Base-by-base conservation (phyloP, 2,113 vertebrate species). In the Narcine bancroftii region DNA sequence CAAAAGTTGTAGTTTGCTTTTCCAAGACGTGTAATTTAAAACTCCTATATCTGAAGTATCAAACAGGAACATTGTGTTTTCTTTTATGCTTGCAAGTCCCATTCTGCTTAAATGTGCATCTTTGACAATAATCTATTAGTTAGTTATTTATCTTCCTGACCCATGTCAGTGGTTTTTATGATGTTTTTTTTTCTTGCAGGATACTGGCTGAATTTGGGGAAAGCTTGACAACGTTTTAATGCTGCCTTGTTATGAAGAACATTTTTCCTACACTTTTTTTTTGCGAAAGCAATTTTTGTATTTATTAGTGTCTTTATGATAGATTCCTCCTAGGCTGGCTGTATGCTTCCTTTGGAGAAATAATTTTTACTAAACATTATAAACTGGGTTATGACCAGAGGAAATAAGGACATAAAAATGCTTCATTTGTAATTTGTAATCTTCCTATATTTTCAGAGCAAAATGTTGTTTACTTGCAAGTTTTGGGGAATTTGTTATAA, bases 191-290 rank as follows among this genome's bases (percentile, higher is more conserved):
- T 69, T 95, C 21, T 93, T 93, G 26, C 42, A 96, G 95, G 94
- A 65, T 94, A 94, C 92, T 93, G 93, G 92, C 36, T 75, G 93
- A 36, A 0, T 53, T 39, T 19, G 93, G 93, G 94, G 95, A 93
- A 93, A 94, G 93, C 81, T 85, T 93, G 92, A 93, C 92, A 76
- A 93, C 94, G 94, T 72, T n/a, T 93, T 93, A 93, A 93, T 93
- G 93, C 94, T 93, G 93, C 93, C 92, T 95, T 94, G 92, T 93
- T 94, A 93, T 94, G 94, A 95, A 94, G 93, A 93, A 94, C 47
- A 47, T 81, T 94, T 81, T 93, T 92, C 92, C 75, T 45, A 65
- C 93, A 92, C 92, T 93, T 29, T 79, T 33, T 93, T 91, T 45
- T 92, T 93, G 93, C 94, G 93, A 94, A 93, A 94, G 94, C 79